Conservation (phyloP, 2,888 invertebrate species). For the Rhingia rostrata region DNA sequence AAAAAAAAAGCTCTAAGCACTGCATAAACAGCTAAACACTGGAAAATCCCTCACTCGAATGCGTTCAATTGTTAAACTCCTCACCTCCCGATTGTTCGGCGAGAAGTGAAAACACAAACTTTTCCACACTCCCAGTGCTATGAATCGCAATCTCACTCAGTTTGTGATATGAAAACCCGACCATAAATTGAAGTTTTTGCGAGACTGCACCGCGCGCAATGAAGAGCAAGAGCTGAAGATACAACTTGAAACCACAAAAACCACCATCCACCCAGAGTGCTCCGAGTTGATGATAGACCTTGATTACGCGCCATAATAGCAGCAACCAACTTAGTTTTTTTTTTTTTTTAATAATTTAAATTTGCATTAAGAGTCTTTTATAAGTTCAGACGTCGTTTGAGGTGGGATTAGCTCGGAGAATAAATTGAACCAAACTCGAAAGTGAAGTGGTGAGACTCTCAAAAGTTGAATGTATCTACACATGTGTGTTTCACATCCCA, state of each 20-base stretch:
- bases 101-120: slow-evolving; percentile 51
- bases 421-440: slow-evolving; percentile 63
- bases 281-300: slow-evolving; percentile 64
- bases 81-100: neutral
- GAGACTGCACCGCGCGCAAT: slow-evolving; percentile 1
- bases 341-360: slow-evolving; percentile 30
- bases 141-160: slow-evolving; percentile 39
- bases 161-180: slow-evolving; percentile 54
- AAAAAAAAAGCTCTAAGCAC: neutral
- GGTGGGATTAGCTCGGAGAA: slow-evolving; percentile 55
- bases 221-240: slow-evolving; percentile 46
- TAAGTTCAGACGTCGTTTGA: slow-evolving; percentile 46
- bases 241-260: slow-evolving; percentile 58
- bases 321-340: slow-evolving; percentile 25
- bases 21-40: slow-evolving; percentile 30
- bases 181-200: slow-evolving; percentile 50
- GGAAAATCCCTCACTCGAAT: slow-evolving; percentile 32
- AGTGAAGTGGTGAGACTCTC: slow-evolving; percentile 43
- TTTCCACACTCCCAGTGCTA: slow-evolving; percentile 40
- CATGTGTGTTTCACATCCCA: slow-evolving; percentile 31
- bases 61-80: slow-evolving; percentile 11
- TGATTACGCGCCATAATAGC: slow-evolving; percentile 65
- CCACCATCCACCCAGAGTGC: slow-evolving; percentile 49
- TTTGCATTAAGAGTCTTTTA: slow-evolving; percentile 60
- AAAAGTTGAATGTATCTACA: slow-evolving; percentile 1